phyloP scores from a whole-genome alignment of 1,140 invertebrate genomes.

The Drosophila ironensis region DNA sequence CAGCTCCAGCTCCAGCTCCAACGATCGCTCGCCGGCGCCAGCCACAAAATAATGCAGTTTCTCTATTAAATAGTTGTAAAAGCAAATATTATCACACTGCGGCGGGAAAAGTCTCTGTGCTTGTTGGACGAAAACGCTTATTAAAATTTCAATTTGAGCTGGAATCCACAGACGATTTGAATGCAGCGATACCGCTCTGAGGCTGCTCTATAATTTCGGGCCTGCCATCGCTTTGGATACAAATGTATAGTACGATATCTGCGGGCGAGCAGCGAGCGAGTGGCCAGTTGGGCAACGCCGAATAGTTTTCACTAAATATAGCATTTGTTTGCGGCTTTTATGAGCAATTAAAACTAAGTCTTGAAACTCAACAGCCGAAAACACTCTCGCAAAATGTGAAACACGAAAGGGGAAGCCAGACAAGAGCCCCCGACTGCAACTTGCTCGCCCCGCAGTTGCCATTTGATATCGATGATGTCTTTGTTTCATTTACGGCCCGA shows the following conservation, averaged over 20 bases:
- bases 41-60: slow-evolving; percentile 33
- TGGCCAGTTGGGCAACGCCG: slow-evolving; percentile 16
- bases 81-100: slow-evolving; percentile 46
- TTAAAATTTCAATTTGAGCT: slow-evolving; percentile 20
- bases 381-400: not conserved
- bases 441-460: slow-evolving; percentile 28
- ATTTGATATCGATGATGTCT: slow-evolving; percentile 79
- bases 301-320: too few relatives aligned
- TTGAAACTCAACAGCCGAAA: not conserved
- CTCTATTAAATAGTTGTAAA: slow-evolving; percentile 46
- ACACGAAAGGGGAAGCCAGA: slow-evolving; percentile 51
- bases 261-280: too few relatives aligned
- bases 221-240: not conserved
- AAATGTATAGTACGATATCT: slow-evolving; percentile 11
- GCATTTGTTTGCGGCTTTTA: slow-evolving; percentile 12
- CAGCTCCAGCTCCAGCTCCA: slow-evolving; percentile 13
- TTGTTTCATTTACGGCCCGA: slow-evolving; percentile 76
- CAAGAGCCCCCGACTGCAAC: slow-evolving; percentile 23
- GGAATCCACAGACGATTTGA: slow-evolving; percentile 29
- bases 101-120: slow-evolving; percentile 17
- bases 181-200: slow-evolving; percentile 29
- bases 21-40: too few relatives aligned
- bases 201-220: slow-evolving; percentile 12
- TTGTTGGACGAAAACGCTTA: slow-evolving; percentile 21
- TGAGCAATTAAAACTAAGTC: slow-evolving; percentile 31